These are phyloP conservation scores for Syngnathus scovelli DNA, from an alignment of 2,113 vertebrate species.

Conservation along the genomic window DNA sequence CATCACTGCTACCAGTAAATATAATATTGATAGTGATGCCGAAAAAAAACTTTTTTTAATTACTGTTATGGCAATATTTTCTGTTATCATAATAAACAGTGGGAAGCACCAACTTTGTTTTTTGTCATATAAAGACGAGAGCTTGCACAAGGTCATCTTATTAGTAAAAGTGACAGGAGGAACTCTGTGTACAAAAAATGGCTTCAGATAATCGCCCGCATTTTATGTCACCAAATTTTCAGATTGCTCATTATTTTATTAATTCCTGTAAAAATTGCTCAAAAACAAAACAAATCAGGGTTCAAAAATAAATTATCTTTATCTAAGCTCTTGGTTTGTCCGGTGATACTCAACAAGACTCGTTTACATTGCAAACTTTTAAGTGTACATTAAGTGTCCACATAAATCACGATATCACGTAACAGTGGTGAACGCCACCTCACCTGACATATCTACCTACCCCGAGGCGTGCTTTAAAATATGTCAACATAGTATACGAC, in stretches of 20 bases:
- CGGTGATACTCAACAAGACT: background rate
- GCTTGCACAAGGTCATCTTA: too few species aligned
- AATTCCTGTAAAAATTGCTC: background rate
- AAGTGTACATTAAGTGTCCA: background rate
- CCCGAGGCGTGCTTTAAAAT: slow-evolving; percentile 4
- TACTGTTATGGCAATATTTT: background rate
- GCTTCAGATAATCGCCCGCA: too few species aligned
- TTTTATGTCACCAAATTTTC: too few species aligned
- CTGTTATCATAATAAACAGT: background rate
- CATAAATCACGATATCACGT: slow-evolving; percentile 5
- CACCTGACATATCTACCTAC: slow-evolving; percentile 10
- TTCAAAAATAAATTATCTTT: background rate
- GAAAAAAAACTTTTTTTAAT: background rate
- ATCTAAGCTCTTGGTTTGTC: background rate
- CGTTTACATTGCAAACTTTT: background rate
- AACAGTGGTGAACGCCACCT: background rate
- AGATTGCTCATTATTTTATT: background rate
- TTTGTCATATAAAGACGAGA: background rate
- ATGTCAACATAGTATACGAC: slow-evolving; percentile 15
- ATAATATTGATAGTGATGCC: background rate
- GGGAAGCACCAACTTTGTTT: background rate
- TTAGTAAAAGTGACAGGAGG: too few species aligned
- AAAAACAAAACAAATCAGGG: background rate
- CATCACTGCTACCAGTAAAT: slow-evolving; percentile 3
- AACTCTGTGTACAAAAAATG: too few species aligned